Evolutionary conservation across 2,888 invertebrate species (phyloP), one percentile per base, ranked within the genome.

Genomic region (Pollenia amentaria): DNA sequence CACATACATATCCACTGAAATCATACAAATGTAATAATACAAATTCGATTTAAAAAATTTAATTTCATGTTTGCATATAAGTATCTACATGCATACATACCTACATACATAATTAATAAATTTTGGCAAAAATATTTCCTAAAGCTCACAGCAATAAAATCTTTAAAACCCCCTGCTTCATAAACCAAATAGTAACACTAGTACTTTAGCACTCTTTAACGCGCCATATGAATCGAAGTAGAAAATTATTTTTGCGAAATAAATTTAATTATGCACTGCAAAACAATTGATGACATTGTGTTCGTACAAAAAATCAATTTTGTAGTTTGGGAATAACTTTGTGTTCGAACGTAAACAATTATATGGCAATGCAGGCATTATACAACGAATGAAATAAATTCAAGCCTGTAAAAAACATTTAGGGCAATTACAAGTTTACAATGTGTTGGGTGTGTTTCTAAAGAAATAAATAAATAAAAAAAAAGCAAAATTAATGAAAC

Each of bases 391-490:
- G 60, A 51, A 67, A 65, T 46, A 64, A 83, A 46, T 46, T 55
- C 57, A 29, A 8, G 64, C 48, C 29, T 38, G 55, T 65, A 48
- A 42, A 73, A 48, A 65, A 48, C 9, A 82, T 62, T 62, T 69
- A 51, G 57, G 16, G 40, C 18, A 83, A 77, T 48, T 70, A 77
- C 64, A 64, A 77, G 14, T 84, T 78, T 60, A 65, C 65, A 78
- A 51, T 48, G 38, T 60, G 44, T 65, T 65, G 65, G 48, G 18
- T 72, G 18, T 72, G 42, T 65, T 53, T 40, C 6, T 12, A 53
- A 42, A 53, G 16, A 29, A 2, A 42, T 3, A 18, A 38, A n/a
- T 9, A 40, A n/a, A n/a, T n/a, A n/a, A 60, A 40, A 38, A n/a
- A 29, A 2, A 29, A 2, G 3, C 29, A 29, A 29, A 3, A 29